phyloP scores from a whole-genome alignment of 2,888 invertebrate genomes.

The Cantharis rufa region DNA sequence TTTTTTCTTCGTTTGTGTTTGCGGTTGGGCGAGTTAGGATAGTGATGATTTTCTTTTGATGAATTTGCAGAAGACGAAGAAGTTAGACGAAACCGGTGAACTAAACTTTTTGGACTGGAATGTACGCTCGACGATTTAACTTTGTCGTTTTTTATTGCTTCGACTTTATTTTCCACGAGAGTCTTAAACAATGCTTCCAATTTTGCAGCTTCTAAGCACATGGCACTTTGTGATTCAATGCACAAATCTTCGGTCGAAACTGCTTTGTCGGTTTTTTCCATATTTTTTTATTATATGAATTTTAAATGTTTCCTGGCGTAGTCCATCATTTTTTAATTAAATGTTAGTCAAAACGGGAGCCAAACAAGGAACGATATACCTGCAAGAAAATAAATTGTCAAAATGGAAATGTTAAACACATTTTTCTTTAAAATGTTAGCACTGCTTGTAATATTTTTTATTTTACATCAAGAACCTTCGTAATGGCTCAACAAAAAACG shows the following conservation, averaged over 20 bases:
- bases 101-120: conserved; percentile 52
- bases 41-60: conserved; percentile 50
- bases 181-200: conserved; percentile 72
- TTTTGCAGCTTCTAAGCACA: conserved; percentile 62
- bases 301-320: background rate
- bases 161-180: conserved; percentile 68
- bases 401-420: background rate
- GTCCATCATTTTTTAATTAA: background rate
- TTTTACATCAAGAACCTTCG: background rate
- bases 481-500: background rate
- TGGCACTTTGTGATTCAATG: conserved; percentile 42
- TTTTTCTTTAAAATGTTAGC: background rate
- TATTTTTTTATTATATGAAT: conserved; percentile 5
- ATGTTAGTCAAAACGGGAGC: background rate
- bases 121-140: conserved; percentile 45
- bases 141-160: conserved; percentile 30
- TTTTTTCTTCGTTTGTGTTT: conserved; percentile 15
- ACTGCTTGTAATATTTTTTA: background rate
- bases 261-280: conserved; percentile 66
- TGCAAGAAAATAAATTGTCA: background rate
- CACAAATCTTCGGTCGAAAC: conserved; percentile 69
- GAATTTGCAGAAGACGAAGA: conserved; percentile 56
- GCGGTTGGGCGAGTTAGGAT: conserved; percentile 14
- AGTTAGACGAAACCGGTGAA: conserved; percentile 52
- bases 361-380: background rate